Evolutionary conservation across 2,888 invertebrate species (phyloP).

Genomic region (Patella depressa): DNA sequence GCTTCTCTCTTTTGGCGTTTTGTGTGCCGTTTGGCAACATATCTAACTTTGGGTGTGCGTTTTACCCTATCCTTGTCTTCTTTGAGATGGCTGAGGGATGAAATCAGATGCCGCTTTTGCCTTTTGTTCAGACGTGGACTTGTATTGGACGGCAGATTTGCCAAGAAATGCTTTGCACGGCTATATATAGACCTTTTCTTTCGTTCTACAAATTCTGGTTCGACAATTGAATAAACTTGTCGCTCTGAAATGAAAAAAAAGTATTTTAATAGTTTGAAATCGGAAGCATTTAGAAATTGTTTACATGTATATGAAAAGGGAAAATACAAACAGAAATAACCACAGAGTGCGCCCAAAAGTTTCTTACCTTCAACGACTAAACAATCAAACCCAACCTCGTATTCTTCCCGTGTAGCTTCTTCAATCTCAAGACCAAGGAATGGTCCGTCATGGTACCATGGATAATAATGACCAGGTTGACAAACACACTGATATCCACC

Average conservation of each 20-base stretch:
- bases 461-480: conserved; percentile 88
- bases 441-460: conserved; percentile 88
- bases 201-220: conserved; percentile 52
- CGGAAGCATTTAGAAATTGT: no score
- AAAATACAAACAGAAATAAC: no score
- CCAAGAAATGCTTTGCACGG: conserved; percentile 37
- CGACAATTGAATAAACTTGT: conserved; percentile 56
- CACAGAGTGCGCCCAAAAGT: not conserved
- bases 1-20: conserved; percentile 54
- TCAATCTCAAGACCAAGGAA: conserved; percentile 95
- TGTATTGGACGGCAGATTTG: conserved; percentile 22
- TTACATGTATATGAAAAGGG: no score
- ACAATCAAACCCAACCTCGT: conserved; percentile 90
- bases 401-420: conserved; percentile 91
- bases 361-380: conserved; percentile 87
- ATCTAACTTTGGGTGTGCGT: conserved; percentile 11
- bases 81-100: conserved; percentile 27
- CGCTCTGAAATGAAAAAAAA: conserved; percentile 43
- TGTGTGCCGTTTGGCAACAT: not conserved
- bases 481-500: conserved; percentile 85
- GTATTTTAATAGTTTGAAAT: not conserved
- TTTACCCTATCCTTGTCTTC: conserved; percentile 18
- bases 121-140: conserved; percentile 36
- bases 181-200: conserved; percentile 42
- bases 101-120: conserved; percentile 34